These are phyloP conservation scores for Perccottus glenii DNA, from an alignment of 2,113 vertebrate species.

Conservation along the genomic window DNA sequence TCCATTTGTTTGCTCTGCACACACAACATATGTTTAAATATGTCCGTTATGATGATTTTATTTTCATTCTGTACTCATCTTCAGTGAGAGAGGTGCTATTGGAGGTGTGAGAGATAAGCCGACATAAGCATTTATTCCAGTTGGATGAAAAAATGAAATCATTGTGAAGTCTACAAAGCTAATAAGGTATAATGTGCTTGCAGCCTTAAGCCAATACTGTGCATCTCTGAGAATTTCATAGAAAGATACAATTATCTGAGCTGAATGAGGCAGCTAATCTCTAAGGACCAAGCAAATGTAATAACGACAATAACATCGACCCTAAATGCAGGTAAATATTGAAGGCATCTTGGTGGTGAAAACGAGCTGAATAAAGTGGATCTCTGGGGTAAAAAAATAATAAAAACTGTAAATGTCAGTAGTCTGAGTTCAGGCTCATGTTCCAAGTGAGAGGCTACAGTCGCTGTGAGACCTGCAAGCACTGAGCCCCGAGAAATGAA, in stretches of 20 bases:
- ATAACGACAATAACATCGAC: conserved; percentile 40
- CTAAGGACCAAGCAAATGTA: conserved; percentile 37
- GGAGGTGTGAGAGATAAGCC: not conserved
- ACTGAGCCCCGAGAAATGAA: conserved; percentile 27
- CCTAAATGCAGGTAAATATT: conserved; percentile 48
- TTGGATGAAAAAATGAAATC: not conserved
- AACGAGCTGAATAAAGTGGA: conserved; percentile 39
- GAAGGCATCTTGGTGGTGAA: conserved; percentile 34
- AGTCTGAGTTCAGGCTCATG: conserved; percentile 24
- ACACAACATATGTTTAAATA: too few relatives aligned
- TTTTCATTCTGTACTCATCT: too few relatives aligned
- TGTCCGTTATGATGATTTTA: too few relatives aligned
- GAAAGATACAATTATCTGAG: conserved; percentile 49
- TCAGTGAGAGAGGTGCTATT: not conserved
- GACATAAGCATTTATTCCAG: not conserved
- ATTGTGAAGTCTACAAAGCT: conserved; percentile 15
- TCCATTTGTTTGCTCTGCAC: too few relatives aligned
- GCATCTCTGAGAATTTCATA: conserved; percentile 33
- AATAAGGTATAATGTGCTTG: conserved; percentile 22
- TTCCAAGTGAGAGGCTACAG: conserved; percentile 11
- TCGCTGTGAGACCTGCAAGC: conserved; percentile 5
- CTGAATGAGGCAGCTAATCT: conserved; percentile 29
- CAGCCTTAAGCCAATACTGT: not conserved
- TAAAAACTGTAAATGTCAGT: conserved; percentile 52
- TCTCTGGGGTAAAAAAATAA: conserved; percentile 29